phyloP scores from a whole-genome alignment of 2,797 vertebrate species.

The Toxotes lorentzi region DNA sequence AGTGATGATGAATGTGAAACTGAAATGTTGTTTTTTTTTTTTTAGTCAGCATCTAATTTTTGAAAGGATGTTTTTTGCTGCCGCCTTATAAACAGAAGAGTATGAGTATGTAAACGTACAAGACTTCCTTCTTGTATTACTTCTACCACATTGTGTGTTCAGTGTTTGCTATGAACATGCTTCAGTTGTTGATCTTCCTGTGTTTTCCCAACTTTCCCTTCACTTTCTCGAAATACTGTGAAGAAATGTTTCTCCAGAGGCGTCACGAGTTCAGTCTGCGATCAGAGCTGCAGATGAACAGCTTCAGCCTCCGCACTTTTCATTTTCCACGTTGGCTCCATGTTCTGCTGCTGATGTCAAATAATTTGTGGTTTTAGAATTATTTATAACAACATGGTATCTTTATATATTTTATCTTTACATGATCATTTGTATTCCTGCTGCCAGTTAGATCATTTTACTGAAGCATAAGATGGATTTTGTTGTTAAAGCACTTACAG shows the following conservation, averaged over 20 bases:
- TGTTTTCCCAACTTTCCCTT: neutral
- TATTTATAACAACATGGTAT: neutral
- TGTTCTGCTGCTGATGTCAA: neutral
- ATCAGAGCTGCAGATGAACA: too few relatives aligned
- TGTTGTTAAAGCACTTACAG: neutral
- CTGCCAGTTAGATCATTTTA: neutral
- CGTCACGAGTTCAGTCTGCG: too few relatives aligned
- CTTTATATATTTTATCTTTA: neutral
- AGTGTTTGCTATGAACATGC: neutral
- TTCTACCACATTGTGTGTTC: slow-evolving; percentile 16
- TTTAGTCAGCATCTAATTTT: neutral
- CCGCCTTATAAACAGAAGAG: neutral
- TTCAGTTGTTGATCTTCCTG: neutral
- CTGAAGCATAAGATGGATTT: neutral
- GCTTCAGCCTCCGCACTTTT: neutral
- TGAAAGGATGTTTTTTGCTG: neutral
- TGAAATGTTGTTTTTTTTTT: neutral
- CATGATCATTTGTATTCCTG: neutral
- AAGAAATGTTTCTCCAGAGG: neutral
- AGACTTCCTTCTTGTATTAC: neutral
- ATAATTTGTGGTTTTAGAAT: slow-evolving; percentile 1
- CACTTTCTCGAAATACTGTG: slow-evolving; percentile 27
- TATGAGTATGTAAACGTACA: neutral
- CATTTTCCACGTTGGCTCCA: neutral
- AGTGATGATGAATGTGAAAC: neutral